A percentile compares a stretch with the other conserved stretches of the same genome.
phyloP scores from a whole-genome alignment of 2,113 vertebrate species.

The Pelecanus crispus region DNA sequence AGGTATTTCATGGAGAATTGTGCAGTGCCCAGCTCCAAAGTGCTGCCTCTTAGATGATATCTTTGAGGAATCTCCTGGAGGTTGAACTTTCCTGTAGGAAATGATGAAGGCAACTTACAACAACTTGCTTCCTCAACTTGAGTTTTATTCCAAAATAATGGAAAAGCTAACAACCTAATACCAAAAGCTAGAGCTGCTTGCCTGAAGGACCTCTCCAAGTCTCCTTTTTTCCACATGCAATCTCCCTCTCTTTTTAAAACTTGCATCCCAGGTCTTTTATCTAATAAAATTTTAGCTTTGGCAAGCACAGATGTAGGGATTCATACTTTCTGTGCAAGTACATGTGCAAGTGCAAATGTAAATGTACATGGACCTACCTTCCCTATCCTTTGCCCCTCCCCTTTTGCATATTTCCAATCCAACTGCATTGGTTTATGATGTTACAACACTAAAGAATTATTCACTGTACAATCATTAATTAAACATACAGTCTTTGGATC shows the following conservation, averaged over 20 bases:
- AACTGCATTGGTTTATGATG: neutral
- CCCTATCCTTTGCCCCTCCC: accelerated
- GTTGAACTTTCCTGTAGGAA: neutral
- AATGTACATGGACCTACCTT: neutral
- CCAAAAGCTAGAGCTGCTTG: neutral
- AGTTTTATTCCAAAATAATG: neutral
- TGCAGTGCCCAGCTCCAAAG: neutral
- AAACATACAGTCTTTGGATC: neutral
- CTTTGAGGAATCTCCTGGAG: neutral
- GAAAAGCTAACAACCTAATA: neutral
- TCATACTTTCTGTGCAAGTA: neutral
- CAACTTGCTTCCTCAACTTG: neutral
- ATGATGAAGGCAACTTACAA: neutral
- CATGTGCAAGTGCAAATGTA: neutral
- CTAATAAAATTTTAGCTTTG: neutral
- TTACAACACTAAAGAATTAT: neutral
- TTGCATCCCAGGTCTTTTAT: neutral
- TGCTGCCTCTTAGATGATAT: neutral
- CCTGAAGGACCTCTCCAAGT: neutral
- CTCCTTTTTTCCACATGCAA: neutral
- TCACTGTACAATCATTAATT: neutral
- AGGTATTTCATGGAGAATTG: neutral
- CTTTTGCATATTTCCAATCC: neutral
- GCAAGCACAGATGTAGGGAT: neutral
- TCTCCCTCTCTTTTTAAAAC: neutral